Evolutionary conservation across 2,113 vertebrate species (phyloP).

Genomic region (Sakesphorus luctuosus): DNA sequence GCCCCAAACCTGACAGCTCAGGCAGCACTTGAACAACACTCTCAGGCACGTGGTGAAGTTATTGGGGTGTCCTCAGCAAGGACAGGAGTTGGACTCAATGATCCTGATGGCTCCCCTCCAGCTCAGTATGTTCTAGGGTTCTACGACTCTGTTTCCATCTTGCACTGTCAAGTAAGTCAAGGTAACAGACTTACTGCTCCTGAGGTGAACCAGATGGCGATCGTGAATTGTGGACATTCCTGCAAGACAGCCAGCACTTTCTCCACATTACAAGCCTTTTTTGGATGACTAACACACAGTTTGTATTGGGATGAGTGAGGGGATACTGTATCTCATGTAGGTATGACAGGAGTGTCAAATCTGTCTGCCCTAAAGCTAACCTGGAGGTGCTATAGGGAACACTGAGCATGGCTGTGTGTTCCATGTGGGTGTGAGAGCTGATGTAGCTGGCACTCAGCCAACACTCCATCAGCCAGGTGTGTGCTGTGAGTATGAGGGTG

Average conservation of each 20-base stretch:
- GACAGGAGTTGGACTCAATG: background rate
- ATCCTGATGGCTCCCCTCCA: background rate
- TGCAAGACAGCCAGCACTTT: background rate
- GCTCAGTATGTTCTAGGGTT: background rate
- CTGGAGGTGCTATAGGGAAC: background rate
- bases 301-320: background rate
- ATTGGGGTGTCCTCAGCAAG: background rate
- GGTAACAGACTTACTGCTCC: background rate
- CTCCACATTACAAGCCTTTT: background rate
- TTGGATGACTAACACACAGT: too few species aligned
- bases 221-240: background rate
- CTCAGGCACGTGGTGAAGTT: background rate
- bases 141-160: background rate
- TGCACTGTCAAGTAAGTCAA: background rate
- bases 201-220: background rate
- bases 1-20: background rate
- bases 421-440: accelerated
- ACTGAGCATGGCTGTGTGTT: background rate
- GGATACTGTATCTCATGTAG: background rate
- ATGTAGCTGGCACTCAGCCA: background rate
- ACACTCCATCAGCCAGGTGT: accelerated
- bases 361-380: background rate
- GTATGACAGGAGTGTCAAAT: background rate
- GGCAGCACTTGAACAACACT: background rate
- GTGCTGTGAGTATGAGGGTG: background rate